Evolutionary conservation across 2,888 invertebrate species (phyloP).

Genomic region (Carterocephalus palaemon): DNA sequence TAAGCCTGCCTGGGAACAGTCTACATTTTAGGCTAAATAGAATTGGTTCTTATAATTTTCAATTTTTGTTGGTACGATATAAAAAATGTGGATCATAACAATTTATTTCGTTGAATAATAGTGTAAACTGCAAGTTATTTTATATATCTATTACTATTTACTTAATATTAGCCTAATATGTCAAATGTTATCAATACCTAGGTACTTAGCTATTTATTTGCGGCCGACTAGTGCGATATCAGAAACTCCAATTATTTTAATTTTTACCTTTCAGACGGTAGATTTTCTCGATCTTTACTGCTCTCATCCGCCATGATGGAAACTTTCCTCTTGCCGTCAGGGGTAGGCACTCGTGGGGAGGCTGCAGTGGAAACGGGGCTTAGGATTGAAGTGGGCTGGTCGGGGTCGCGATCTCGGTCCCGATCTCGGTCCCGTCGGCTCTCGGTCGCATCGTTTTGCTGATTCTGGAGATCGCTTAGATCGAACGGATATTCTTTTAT

Average conservation of each 20-base stretch:
- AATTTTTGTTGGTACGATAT: no score
- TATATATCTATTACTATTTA: no score
- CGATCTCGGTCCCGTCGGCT: conserved; percentile 30
- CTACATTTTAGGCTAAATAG: no score
- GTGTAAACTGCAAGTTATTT: no score
- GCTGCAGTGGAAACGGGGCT: conserved; percentile 22
- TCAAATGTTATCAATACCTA: no score
- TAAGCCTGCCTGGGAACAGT: no score
- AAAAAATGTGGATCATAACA: no score
- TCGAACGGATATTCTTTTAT: conserved; percentile 77
- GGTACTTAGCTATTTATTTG: no score
- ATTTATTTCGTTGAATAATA: no score
- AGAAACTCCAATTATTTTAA: neutral
- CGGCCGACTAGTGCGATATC: no score
- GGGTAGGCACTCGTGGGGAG: conserved; percentile 35
- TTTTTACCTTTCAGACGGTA: conserved; percentile 80
- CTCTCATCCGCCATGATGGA: conserved; percentile 80
- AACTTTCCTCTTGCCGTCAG: conserved; percentile 78
- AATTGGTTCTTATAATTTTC: no score
- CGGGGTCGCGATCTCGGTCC: neutral
- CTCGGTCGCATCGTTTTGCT: conserved; percentile 40
- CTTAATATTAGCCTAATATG: no score
- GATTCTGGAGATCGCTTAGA: conserved; percentile 63
- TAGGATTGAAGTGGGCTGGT: conserved; percentile 1
- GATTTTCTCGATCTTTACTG: conserved; percentile 81